Evolutionary conservation across 53 echinoderm and acorn worm species (phyloP).

Genomic region (Holothuria scabra): DNA sequence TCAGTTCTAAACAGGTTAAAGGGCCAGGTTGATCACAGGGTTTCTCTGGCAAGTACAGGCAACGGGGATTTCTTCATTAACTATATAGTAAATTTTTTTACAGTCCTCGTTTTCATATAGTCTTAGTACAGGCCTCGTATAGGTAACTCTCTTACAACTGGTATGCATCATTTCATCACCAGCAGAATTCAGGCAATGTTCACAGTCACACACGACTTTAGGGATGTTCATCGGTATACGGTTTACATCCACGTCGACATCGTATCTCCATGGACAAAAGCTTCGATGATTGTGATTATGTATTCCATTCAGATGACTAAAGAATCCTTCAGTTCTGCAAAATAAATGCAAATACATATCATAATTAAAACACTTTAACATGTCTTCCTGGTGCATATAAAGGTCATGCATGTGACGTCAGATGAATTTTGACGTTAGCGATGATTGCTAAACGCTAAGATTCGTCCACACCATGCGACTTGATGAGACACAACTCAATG

Average conservation of each 20-base stretch:
- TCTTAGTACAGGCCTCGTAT: not conserved
- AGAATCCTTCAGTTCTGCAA: not conserved
- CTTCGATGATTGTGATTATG: not conserved
- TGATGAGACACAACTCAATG: no score
- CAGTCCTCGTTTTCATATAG: not conserved
- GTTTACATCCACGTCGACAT: not conserved
- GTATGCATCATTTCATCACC: not conserved
- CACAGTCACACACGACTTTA: not conserved
- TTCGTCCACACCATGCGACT: no score
- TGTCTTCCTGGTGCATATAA: no score
- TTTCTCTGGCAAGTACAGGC: conserved; percentile 25
- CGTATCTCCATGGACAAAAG: conserved; percentile 32
- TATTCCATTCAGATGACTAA: not conserved
- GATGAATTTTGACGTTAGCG: no score
- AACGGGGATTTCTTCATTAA: not conserved
- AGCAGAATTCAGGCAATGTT: not conserved
- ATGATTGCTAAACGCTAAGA: no score
- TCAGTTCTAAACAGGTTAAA: no score
- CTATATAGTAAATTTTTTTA: not conserved
- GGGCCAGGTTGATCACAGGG: not conserved
- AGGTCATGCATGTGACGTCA: no score
- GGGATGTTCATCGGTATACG: conserved; percentile 12
- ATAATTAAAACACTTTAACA: no score
- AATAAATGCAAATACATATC: not conserved
- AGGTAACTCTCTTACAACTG: not conserved